Base-by-base conservation (phyloP, 2,113 vertebrate species). In the Coryphaenoides rupestris region DNA sequence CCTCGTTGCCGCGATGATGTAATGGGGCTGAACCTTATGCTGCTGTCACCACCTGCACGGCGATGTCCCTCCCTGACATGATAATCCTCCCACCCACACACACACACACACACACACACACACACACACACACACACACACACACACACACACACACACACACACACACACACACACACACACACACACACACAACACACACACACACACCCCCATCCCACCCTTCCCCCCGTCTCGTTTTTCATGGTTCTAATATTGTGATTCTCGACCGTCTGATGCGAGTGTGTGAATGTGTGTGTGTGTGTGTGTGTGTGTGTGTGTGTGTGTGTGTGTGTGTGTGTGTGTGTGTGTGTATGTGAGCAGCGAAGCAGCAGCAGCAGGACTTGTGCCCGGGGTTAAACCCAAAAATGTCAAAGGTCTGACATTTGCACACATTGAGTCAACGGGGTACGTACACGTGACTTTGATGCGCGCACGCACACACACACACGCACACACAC, bases 371-470 rank as follows among this genome's bases (percentile, higher is more conserved):
- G 66, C 74, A 73, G 60, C 79, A 60, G 72, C 50, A n/a, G n/a
- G 68, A 67, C 66, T 10, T 22, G 54, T 57, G 75, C 87, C 87
- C 65, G 62, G 4, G 87, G 87, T 76, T 80, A 72, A 40, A 72
- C 65, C 75, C 47, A 23, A 88, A 89, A 90, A 86, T n/a, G 88
- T 87, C 83, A 84, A 84, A 89, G 84, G 81, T 81, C 84, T 90
- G 88, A 88, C 87, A 88, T 90, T 89, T 89, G 73, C 80, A 75
- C 80, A 75, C 69, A 56, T 21, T 54, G 62, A 60, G 79, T 72
- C 80, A 69, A 26, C 24, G 6, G 3, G 3, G 3, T 26, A 26
- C 3, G 24, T 26, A 26, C 24, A 26, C 24, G 6, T 6, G 24
- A 26, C 24, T 26, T 26, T 26, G 24, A 26, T 6, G 6, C 24